Percentiles rank a stretch among this genome's conserved stretches.
phyloP scores from a whole-genome alignment of 37 sponge, comb jelly and placozoan genomes.

The Corticium candelabrum region DNA sequence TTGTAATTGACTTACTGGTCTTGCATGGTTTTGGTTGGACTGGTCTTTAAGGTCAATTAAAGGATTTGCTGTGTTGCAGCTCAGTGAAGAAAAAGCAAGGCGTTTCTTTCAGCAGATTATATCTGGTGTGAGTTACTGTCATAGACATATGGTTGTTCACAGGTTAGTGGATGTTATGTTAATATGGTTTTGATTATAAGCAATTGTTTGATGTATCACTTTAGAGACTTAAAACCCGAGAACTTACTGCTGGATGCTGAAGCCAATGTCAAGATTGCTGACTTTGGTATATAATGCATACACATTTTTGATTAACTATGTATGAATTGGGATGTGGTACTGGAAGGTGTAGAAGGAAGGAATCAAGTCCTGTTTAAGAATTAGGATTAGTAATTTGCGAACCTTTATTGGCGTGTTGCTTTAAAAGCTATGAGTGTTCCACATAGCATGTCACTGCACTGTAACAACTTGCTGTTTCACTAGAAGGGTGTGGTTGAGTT shows the following conservation, averaged over 20 bases:
- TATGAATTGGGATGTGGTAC: too few relatives aligned
- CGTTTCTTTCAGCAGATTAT: constrained; percentile 91
- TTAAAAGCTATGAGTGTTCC: too few relatives aligned
- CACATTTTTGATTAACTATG: neutral
- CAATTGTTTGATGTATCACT: neutral
- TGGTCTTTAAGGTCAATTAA: too few relatives aligned
- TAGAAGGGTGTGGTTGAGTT: too few relatives aligned
- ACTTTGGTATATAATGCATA: constrained; percentile 57
- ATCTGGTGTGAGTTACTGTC: constrained; percentile 83
- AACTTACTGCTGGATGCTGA: constrained; percentile 79
- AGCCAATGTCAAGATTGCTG: constrained; percentile 76
- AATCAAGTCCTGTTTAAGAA: too few relatives aligned
- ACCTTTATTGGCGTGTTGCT: too few relatives aligned
- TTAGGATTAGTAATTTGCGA: too few relatives aligned
- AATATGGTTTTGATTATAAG: neutral
- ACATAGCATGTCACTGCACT: too few relatives aligned
- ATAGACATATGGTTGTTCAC: constrained; percentile 22
- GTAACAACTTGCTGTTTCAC: too few relatives aligned
- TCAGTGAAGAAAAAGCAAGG: constrained; percentile 57
- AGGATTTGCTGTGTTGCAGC: constrained; percentile 8
- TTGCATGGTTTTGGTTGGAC: too few relatives aligned
- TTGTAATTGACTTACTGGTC: too few relatives aligned
- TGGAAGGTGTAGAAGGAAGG: too few relatives aligned
- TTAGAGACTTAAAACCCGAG: constrained; percentile 86
- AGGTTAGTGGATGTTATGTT: neutral